phyloP scores from a whole-genome alignment of 2,888 invertebrate species.

The Hirtodrosophila histrioides region DNA sequence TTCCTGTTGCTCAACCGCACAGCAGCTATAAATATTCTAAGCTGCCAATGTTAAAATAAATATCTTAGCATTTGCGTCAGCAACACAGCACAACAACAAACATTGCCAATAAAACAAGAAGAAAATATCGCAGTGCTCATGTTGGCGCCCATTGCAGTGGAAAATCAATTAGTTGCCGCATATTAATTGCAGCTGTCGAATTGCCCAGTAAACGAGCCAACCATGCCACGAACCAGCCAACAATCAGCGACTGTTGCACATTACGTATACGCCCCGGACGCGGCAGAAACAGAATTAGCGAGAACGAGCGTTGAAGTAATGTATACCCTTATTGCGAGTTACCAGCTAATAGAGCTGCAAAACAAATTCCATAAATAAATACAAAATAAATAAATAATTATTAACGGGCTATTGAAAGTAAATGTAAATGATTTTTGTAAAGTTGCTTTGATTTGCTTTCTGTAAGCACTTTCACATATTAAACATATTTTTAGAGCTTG shows the following conservation, averaged over 20 bases:
- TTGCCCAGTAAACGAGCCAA: constrained; percentile 5
- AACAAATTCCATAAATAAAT: no score
- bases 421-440: no score
- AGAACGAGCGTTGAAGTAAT: not conserved
- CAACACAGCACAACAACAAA: not conserved
- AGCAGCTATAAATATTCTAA: constrained; percentile 24
- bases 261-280: constrained; percentile 21
- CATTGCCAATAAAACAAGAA: not conserved
- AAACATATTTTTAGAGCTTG: no score
- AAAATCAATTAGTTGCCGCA: constrained; percentile 43
- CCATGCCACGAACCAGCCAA: constrained; percentile 19
- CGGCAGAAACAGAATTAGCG: not conserved
- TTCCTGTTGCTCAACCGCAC: not conserved
- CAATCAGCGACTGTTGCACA: constrained; percentile 22
- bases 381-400: no score
- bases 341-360: not conserved
- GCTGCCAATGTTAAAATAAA: constrained; percentile 31
- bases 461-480: no score
- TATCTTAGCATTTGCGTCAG: constrained; percentile 15
- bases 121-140: constrained; percentile 9
- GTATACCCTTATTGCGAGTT: not conserved
- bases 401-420: no score
- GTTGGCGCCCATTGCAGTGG: constrained; percentile 28
- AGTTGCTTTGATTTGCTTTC: no score
- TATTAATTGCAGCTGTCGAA: constrained; percentile 42